Evolutionary conservation across 2,797 vertebrate genomes (phyloP).

Genomic region (Scomberomorus guttatus): DNA sequence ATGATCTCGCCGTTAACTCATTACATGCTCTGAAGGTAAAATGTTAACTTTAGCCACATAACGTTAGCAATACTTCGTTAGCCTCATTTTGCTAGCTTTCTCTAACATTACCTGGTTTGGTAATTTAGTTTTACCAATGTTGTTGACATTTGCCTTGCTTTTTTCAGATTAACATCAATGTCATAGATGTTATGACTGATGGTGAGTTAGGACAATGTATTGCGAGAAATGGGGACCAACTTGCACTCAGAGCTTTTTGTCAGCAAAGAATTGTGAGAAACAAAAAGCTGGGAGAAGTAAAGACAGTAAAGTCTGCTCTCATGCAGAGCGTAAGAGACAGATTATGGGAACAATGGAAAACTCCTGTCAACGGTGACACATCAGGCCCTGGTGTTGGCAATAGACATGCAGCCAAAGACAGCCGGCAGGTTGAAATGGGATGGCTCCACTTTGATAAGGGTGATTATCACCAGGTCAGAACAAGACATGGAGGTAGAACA

Average conservation of each 20-base stretch:
- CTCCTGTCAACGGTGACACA: neutral
- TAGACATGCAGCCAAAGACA: constrained; percentile 1
- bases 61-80: too few species aligned
- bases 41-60: too few species aligned
- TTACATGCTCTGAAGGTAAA: too few species aligned
- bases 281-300: neutral
- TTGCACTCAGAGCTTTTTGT: constrained; percentile 24
- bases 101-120: too few species aligned
- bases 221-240: neutral
- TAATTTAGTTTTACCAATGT: too few species aligned
- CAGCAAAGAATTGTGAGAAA: constrained; percentile 10
- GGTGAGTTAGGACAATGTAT: constrained; percentile 30
- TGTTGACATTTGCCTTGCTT: neutral
- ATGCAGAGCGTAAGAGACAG: constrained; percentile 16
- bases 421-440: too few species aligned
- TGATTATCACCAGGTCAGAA: too few species aligned
- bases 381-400: neutral
- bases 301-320: neutral
- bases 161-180: constrained; percentile 12
- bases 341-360: neutral
- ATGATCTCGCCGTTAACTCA: too few species aligned
- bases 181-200: constrained; percentile 35
- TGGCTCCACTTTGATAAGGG: too few species aligned
- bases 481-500: too few species aligned
- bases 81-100: too few species aligned